Evolutionary conservation across 2,113 vertebrate genomes (phyloP), one percentile per base, ranked within the genome.

Genomic region (Ochotona curzoniae): DNA sequence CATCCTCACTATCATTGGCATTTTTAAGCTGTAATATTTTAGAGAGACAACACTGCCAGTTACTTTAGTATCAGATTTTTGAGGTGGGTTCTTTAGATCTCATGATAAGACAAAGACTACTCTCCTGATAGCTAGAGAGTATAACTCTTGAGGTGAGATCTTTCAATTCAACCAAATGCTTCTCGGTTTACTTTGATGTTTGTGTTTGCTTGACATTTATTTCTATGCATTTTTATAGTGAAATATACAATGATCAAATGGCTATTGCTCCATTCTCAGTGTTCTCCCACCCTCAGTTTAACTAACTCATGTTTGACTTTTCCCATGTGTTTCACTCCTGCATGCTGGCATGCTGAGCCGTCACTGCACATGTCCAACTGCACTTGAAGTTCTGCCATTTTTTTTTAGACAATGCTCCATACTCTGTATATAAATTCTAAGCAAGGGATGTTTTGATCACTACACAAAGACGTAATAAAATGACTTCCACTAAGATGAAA

Each of bases 401-500:
- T 71, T 82, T 32, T 73, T 25, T 51, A 74, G 35, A 74, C 81
- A 92, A 57, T 38, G 23, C 1, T 2, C 9, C 23, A 57, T 74
- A 23, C 23, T 64, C 35, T 70, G 21, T 13, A 86, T 76, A 47
- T 20, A n/a, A n/a, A 89, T 85, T 88, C 63, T 28, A 61, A 93
- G n/a, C 12, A 91, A 90, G 63, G 28, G 15, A 76, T 5, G 30
- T 38, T 89, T 87, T 89, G 60, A 76, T 85, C 67, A n/a, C 4
- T 84, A 30, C 44, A 60, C 23, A 80, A 67, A 73, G 28, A 61
- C 67, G 32, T 73, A 93, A 84, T 89, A 81, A 88, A 81, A 44
- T 80, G 54, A 81, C 84, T 74, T 83, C 61, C 28, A 70, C 21
- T 63, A 54, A 92, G 44, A 60, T 74, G 13, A 78, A 90, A 64